Base-by-base conservation (phyloP, 2,113 vertebrate species). In the Melanocharis versteri region DNA sequence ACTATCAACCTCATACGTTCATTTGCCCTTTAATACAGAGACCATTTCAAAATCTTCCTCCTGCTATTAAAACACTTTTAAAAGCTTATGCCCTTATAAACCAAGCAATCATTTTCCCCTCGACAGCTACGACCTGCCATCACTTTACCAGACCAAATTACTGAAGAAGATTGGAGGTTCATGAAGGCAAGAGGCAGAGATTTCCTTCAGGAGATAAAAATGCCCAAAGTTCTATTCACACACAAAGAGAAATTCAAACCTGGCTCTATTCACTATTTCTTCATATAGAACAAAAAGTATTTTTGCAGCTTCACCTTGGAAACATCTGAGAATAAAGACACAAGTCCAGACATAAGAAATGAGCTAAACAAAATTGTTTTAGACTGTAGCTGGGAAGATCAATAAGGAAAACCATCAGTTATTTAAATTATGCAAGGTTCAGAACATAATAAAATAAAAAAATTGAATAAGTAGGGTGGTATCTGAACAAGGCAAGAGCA, bases 31-130 rank as follows among this genome's bases (percentile, higher is more conserved):
- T 83, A 83, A 86, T 62, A 47, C 58, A 83, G 54, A 90, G 23
- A 62, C 51, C 50, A 92, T 91, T 93, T 91, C 69, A 94, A 95
- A 95, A 89, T 53, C 79, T 94, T 87, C 75, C 71, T 90, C 44
- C 64, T 89, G 79, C 82, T 88, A 83, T 95, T 96, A 94, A 94
- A 94, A 88, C 50, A 48, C 87, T 85, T 92, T 70, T 83, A 86
- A 69, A 92, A 95, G 76, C 51, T 88, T 86, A 81, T 91, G 60
- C 68, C 85, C 68, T 94, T 88, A 54, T 83, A 92, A 88, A 73
- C 68, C 71, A 60, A 92, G 68, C 64, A 86, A 90, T 90, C 83
- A 73, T 90, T 94, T 80, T 62, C 48, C 11, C 47, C 71, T 93
- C 0, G 1, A 93, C 68, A 90, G 56, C 75, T 62, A 48, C 1